Evolutionary conservation across 2,888 invertebrate genomes (phyloP).

Genomic region (Rhimphoctona megacephalus): DNA sequence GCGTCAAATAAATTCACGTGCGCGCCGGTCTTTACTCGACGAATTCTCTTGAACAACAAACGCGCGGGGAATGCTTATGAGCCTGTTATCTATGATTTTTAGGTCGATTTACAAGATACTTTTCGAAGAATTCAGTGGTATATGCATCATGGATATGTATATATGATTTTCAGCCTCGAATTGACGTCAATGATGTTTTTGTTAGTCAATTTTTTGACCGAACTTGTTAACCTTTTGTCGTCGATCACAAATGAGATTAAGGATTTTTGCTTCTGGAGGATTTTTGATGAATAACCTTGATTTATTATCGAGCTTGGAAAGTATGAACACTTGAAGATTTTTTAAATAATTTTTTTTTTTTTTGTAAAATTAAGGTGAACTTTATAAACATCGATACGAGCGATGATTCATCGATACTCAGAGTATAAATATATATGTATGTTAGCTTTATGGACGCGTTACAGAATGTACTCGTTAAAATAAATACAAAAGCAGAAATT

Average conservation of each 20-base stretch:
- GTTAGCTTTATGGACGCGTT: not conserved
- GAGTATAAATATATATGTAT: not conserved
- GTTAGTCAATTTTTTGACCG: slow-evolving; percentile 4
- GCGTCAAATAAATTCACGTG: slow-evolving; percentile 19
- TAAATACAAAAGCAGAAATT: slow-evolving; percentile 67
- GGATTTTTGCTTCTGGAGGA: not conserved
- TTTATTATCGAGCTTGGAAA: not conserved
- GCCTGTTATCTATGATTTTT: slow-evolving; percentile 36
- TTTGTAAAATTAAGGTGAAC: not conserved
- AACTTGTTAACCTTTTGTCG: slow-evolving; percentile 1
- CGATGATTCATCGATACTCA: slow-evolving; percentile 55
- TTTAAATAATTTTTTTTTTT: not conserved
- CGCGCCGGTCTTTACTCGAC: not conserved
- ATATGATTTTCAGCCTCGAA: slow-evolving; percentile 5
- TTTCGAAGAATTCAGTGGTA: not conserved
- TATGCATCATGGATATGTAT: slow-evolving; percentile 14
- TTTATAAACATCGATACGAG: slow-evolving; percentile 1
- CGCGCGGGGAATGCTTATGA: not conserved
- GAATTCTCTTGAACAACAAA: not conserved
- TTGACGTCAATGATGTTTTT: slow-evolving; percentile 39
- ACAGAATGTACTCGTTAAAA: slow-evolving; percentile 18
- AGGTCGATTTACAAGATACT: slow-evolving; percentile 6
- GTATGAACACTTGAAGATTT: not conserved
- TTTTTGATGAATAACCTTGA: not conserved
- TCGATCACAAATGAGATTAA: slow-evolving; percentile 1